Percentiles rank a stretch among this genome's conserved stretches.
phyloP scores from a whole-genome alignment of 2,888 invertebrate species.

The Prosapia bicincta region DNA sequence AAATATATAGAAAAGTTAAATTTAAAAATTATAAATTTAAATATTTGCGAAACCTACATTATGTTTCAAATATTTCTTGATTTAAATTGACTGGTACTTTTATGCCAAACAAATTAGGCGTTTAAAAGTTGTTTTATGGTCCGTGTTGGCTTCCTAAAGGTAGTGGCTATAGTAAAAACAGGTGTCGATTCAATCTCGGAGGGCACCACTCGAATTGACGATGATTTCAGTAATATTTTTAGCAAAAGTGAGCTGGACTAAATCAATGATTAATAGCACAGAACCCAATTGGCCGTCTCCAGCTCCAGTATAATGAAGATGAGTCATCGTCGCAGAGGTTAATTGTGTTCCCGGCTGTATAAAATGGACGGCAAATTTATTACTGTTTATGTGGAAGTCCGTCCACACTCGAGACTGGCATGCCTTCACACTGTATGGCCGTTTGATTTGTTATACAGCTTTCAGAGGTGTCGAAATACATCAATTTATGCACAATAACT shows the following conservation, averaged over 20 bases:
- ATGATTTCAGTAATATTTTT: slow-evolving; percentile 2
- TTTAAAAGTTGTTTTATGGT: too few relatives aligned
- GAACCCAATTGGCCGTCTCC: not conserved
- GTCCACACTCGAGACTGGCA: not conserved
- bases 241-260: not conserved
- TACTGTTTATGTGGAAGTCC: not conserved
- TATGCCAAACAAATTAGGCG: too few relatives aligned
- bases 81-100: too few relatives aligned
- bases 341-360: not conserved
- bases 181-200: too few relatives aligned
- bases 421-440: not conserved
- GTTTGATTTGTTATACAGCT: not conserved
- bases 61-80: too few relatives aligned
- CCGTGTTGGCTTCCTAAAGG: too few relatives aligned
- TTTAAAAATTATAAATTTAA: too few relatives aligned
- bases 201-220: not conserved
- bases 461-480: too few relatives aligned
- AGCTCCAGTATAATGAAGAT: not conserved
- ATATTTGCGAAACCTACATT: too few relatives aligned
- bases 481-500: too few relatives aligned
- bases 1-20: too few relatives aligned
- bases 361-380: slow-evolving; percentile 1
- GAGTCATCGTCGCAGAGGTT: not conserved
- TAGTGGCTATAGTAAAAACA: too few relatives aligned
- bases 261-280: not conserved